Base-by-base conservation (phyloP, 2,888 invertebrate genomes). In the Buathra laborator region DNA sequence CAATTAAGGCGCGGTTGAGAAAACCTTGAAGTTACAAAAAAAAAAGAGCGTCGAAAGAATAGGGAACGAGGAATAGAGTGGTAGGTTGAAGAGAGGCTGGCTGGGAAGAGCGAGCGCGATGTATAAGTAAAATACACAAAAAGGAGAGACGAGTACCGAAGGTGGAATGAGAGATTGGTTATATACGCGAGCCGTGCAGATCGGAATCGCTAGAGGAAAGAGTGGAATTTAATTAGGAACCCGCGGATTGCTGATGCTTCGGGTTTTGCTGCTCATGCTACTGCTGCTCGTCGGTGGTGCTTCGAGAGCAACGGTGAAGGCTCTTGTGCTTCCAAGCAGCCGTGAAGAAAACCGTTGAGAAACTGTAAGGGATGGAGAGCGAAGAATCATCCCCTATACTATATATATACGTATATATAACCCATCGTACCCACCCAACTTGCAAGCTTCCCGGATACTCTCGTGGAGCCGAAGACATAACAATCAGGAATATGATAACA, bases 401-500 rank as follows among this genome's bases (percentile, higher is more conserved):
- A 62, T 29, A 32, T 12, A 24, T 12, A 24, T 19, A 53, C 53
- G 16, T 16, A 81, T 64, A 66, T 66, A 48, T 67, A 76, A 78
- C 59, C 67, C 70, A 64, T 56, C 43, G 10, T 43, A 3, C 71
- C 43, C 24, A 37, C 37, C 48, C 48, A 32, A 66, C 68, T 59
- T 16, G 79, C 59, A 29, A 56, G 56, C 7, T 24, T 48, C 14
- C 71, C 81, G 78, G 85, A 82, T 76, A 76, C 74, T 64, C 72
- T 83, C 78, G 59, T 64, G 71, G 56, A 82, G 75, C 70, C 89
- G 89, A 91, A 91, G 91, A 90, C 91, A 90, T 93, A 93, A 93
- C 92, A 93, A 93, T 93, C 92, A 90, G 91, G 91, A 92, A 92
- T 92, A 92, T 90, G 93, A 93, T 93, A 93, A 93, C 92, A 91